phyloP scores from a whole-genome alignment of 2,888 invertebrate genomes.

The Rhagonycha lutea region DNA sequence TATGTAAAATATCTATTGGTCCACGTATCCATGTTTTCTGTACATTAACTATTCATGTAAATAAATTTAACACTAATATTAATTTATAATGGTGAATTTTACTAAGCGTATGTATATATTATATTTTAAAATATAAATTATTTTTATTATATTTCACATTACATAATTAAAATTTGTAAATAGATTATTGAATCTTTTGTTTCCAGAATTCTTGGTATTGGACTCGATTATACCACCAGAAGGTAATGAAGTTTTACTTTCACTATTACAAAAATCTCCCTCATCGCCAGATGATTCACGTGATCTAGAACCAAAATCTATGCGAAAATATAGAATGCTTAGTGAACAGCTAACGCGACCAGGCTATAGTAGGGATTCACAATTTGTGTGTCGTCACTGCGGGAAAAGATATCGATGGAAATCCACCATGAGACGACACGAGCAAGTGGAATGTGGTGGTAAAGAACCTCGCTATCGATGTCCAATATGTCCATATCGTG shows the following conservation, averaged over 20 bases:
- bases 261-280: constrained; percentile 30
- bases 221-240: constrained; percentile 48
- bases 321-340: constrained; percentile 35
- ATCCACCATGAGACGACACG: constrained; percentile 82
- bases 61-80: neutral
- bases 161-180: neutral
- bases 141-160: neutral
- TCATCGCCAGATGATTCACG: constrained; percentile 20
- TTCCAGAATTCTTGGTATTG: constrained; percentile 50
- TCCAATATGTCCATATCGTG: constrained; percentile 80
- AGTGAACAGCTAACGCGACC: constrained; percentile 32
- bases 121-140: neutral
- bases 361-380: constrained; percentile 55
- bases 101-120: neutral
- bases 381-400: constrained; percentile 78
- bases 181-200: constrained; percentile 15
- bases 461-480: constrained; percentile 82
- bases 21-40: neutral
- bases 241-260: constrained; percentile 32
- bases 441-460: constrained; percentile 80
- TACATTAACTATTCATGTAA: neutral
- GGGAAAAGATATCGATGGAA: constrained; percentile 87
- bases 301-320: constrained; percentile 50
- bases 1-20: neutral
- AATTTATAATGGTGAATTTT: neutral